Evolutionary conservation across 1,140 invertebrate species (phyloP), one percentile per base, ranked within the genome.

Genomic region (Tetragnatha versicolor): DNA sequence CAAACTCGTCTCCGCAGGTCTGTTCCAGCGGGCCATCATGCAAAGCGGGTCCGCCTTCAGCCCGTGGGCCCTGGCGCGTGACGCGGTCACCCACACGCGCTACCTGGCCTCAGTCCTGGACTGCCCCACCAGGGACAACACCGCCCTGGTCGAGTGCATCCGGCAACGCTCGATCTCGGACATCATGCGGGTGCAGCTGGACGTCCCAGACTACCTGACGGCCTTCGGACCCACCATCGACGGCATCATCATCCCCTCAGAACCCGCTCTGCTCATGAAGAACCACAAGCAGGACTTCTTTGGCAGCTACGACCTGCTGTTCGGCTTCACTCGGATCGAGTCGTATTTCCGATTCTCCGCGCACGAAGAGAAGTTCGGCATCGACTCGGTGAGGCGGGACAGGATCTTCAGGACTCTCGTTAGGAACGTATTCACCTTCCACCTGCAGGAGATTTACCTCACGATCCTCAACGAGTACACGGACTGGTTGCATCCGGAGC

Each of bases 401-500:
- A 92, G 93, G 85, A 96, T 98, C 82, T 91, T 98, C 81, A 89
- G 96, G 81, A 98, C 96, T 9, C 94, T 98, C 84, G 88, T 91
- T 49, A 92, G 95, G 25, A 93, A 94, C 85, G 51, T 82, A 20
- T 83, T 79, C 85, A 79, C 72, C 10, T 83, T 79, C 63, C 83
- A 84, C 55, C 76, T 82, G 20, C 82, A 83, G 42, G 96, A 99
- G 86, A 98, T 99, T 85, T 97, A 96, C 87, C 95, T 97, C 83
- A 98, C 97, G 45, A 92, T 97, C 27, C 92, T 98, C 81, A 98
- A 98, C 86, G 95, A 98, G 85, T 99, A 99, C 86, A 98, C 95
- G 2, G 95, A 98, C 85, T 98, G 96, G 96, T 94, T 97, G 83
- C 89, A 93, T 81, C 94, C 95, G 2, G 91, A 95, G 9, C 93